Evolutionary conservation across 2,888 invertebrate species (phyloP), one percentile per base, ranked within the genome.

Genomic region (Lasioglossum vierecki): DNA sequence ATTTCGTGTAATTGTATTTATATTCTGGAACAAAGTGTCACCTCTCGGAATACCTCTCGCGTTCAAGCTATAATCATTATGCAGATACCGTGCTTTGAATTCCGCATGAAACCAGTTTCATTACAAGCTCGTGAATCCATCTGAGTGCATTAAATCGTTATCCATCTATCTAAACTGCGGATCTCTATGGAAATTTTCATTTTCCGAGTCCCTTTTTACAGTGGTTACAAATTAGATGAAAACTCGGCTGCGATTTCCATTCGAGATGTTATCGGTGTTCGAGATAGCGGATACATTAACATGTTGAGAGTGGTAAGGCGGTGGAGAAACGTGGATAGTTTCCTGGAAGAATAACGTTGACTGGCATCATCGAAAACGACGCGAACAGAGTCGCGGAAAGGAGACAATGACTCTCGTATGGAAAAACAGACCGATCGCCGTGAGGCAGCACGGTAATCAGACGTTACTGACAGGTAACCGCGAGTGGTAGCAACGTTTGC

Each of bases 381-480:
- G 60, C 11, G n/a, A 60, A 60, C 13, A 26, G 13, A 13, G 26
- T 26, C 60, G 13, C 26, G n/a, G 60, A 26, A 26, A 26, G 13
- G 6, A 13, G 60, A 60, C 60, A 77, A 86, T 75, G 75, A 84
- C 85, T 88, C 30, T 78, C 68, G 76, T 78, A 82, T 76, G 63
- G 77, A 71, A 74, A 77, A 77, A 72, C 71, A 83, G 80, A 82
- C 81, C 80, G 71, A 76, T 88, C 82, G 76, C 82, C 75, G 83
- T 26, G 79, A 85, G 82, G 86, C 86, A 88, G 84, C 88, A 78
- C 87, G 86, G 88, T 90, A 90, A 90, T 89, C 88, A 85, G 85
- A 68, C 78, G 81, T 77, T 79, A 80, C 86, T 85, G 88, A 88
- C 86, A 83, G 82, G 71, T 76, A n/a, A 53, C 70, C 68, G 79